Evolutionary conservation across 2,888 invertebrate species (phyloP).

Genomic region (Campoplex capitator): DNA sequence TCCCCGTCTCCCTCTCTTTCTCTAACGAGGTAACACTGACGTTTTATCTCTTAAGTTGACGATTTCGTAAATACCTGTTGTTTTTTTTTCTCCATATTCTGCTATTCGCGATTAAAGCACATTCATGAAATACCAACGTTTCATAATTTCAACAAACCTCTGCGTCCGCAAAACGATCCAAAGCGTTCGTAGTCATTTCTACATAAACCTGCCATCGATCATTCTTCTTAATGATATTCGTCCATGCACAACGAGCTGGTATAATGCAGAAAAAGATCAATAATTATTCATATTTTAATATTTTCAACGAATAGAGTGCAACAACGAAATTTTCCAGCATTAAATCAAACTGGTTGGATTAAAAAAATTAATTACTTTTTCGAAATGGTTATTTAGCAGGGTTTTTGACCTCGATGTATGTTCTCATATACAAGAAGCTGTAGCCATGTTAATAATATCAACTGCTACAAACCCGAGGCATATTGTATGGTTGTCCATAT

Average conservation of each 20-base stretch:
- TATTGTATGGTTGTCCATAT: slow-evolving; percentile 74
- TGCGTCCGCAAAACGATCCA: background rate
- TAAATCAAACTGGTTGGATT: background rate
- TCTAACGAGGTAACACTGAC: background rate
- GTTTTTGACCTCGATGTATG: slow-evolving; percentile 69
- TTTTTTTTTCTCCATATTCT: background rate
- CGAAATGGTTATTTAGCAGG: background rate
- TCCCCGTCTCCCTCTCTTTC: background rate
- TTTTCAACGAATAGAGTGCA: background rate
- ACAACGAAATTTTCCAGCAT: background rate
- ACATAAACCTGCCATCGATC: background rate
- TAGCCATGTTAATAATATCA: slow-evolving; percentile 22
- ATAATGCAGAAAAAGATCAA: background rate
- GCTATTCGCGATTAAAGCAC: background rate
- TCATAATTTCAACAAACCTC: background rate
- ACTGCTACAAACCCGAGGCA: slow-evolving; percentile 65
- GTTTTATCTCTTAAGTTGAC: background rate
- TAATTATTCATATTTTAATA: background rate
- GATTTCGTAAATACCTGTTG: background rate
- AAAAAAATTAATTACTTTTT: background rate
- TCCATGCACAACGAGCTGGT: background rate
- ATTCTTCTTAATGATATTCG: background rate
- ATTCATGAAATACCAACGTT: background rate
- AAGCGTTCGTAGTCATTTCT: background rate
- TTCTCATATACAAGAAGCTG: background rate